These are phyloP conservation scores for Callimico goeldii DNA, from an alignment of 2,797 vertebrate species.

Conservation along the genomic window DNA sequence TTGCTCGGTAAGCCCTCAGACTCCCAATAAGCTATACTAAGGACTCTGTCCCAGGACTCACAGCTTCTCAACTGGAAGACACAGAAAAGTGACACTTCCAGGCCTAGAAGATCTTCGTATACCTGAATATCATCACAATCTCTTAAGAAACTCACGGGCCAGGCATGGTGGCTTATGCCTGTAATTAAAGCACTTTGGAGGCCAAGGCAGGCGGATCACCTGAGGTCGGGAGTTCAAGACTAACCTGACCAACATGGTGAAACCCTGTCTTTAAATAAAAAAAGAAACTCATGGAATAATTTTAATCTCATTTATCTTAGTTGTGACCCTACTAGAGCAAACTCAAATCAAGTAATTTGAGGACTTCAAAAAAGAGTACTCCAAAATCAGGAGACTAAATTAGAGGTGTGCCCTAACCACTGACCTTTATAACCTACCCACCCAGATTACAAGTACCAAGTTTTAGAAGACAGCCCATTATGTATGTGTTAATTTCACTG, in stretches of 20 bases:
- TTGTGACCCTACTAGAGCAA: neutral
- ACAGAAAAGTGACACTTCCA: neutral
- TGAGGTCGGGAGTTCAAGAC: too few species aligned
- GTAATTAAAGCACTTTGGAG: too few species aligned
- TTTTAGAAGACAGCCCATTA: neutral
- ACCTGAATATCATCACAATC: neutral
- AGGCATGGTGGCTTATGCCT: neutral
- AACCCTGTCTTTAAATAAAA: neutral
- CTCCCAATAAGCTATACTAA: neutral
- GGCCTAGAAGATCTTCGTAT: neutral
- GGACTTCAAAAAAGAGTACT: neutral
- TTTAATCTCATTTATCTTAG: neutral
- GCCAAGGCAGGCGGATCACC: too few species aligned
- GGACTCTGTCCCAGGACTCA: neutral
- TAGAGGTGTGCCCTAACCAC: neutral
- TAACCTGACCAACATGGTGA: too few species aligned
- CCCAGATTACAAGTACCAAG: neutral
- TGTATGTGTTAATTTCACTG: neutral
- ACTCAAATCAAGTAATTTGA: neutral
- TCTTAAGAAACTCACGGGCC: neutral
- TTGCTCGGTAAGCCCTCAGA: neutral
- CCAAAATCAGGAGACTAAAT: neutral
- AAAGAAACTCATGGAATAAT: neutral
- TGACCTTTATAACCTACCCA: neutral
- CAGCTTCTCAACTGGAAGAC: neutral